A percentile compares a stretch with the other conserved stretches of the same genome.
Conservation (phyloP, 2,797 vertebrate species). For the Alcedo atthis region DNA sequence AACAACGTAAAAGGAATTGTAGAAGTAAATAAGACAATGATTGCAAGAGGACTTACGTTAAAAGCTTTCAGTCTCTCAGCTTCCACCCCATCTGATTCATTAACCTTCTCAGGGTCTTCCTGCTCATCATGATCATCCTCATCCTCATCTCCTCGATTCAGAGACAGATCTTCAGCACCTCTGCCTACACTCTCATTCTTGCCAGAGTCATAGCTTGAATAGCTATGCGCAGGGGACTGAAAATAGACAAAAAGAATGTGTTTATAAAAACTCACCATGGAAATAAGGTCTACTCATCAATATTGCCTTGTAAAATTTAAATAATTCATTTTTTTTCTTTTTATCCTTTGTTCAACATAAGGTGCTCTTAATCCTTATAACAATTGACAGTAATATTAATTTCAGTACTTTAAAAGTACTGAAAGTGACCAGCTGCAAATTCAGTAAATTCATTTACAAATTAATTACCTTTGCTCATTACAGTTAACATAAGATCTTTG, state of each 20-base stretch:
- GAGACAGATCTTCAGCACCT: conserved; percentile 83
- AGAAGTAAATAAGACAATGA: not conserved
- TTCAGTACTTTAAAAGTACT: not conserved
- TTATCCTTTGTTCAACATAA: not conserved
- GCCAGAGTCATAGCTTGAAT: conserved; percentile 85
- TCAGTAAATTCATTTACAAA: not conserved
- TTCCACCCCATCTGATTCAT: conserved; percentile 83
- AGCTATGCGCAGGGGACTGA: conserved; percentile 85
- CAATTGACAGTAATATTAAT: not conserved
- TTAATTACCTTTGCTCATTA: not conserved
- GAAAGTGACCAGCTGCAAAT: not conserved
- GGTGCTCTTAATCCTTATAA: not conserved
- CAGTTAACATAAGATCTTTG: not conserved
- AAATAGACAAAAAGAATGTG: conserved; percentile 50
- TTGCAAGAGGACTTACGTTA: conserved; percentile 79
- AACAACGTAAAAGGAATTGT: conserved; percentile 51
- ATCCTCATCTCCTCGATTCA: conserved; percentile 82
- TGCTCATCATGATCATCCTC: conserved; percentile 85
- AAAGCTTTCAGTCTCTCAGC: conserved; percentile 86
- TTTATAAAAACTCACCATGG: not conserved
- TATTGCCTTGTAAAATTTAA: not conserved
- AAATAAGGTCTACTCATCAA: not conserved
- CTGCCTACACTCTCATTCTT: conserved; percentile 83
- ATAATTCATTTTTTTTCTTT: not conserved
- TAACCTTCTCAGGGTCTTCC: conserved; percentile 82